Conservation (phyloP, 2,888 invertebrate genomes). For the Crepidodera aurea region DNA sequence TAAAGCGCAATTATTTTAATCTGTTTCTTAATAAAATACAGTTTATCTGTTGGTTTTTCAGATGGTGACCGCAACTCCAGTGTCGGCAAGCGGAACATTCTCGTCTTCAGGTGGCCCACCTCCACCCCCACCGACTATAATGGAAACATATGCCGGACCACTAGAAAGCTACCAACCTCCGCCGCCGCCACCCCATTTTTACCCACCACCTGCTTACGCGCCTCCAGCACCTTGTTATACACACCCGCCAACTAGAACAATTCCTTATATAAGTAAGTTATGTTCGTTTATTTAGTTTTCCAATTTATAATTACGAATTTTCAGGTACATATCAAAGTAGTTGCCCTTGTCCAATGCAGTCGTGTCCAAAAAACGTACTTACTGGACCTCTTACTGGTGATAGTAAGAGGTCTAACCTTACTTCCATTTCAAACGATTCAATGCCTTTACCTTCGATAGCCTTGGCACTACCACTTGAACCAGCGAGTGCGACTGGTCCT, state of each 20-base stretch:
- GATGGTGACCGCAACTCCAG: slow-evolving; percentile 58
- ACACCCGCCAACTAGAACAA: slow-evolving; percentile 68
- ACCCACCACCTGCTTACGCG: slow-evolving; percentile 62
- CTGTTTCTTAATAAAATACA: too few relatives aligned
- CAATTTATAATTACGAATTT: slow-evolving; percentile 23
- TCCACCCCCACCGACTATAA: slow-evolving; percentile 61
- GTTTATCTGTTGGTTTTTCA: slow-evolving; percentile 37
- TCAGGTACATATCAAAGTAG: slow-evolving; percentile 68
- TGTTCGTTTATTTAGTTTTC: not conserved
- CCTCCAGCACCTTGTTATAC: slow-evolving; percentile 66
- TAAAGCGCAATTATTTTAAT: too few relatives aligned
- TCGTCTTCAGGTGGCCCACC: slow-evolving; percentile 59
- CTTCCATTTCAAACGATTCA: slow-evolving; percentile 59
- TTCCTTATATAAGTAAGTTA: slow-evolving; percentile 71
- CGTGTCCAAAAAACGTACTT: slow-evolving; percentile 98
- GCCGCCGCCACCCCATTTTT: slow-evolving; percentile 62
- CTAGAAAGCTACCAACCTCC: slow-evolving; percentile 41
- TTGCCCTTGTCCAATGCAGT: slow-evolving; percentile 90
- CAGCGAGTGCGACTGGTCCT: slow-evolving; percentile 66
- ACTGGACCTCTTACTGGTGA: slow-evolving; percentile 98
- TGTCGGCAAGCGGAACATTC: slow-evolving; percentile 53
- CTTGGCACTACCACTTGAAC: slow-evolving; percentile 63
- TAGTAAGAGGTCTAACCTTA: slow-evolving; percentile 73
- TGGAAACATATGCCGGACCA: slow-evolving; percentile 53
- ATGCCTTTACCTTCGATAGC: slow-evolving; percentile 62